Percentiles rank a stretch among this genome's conserved stretches.
These are phyloP conservation scores for Tricholaema leucomelas DNA, from an alignment of 2,113 vertebrate species.

Conservation along the genomic window DNA sequence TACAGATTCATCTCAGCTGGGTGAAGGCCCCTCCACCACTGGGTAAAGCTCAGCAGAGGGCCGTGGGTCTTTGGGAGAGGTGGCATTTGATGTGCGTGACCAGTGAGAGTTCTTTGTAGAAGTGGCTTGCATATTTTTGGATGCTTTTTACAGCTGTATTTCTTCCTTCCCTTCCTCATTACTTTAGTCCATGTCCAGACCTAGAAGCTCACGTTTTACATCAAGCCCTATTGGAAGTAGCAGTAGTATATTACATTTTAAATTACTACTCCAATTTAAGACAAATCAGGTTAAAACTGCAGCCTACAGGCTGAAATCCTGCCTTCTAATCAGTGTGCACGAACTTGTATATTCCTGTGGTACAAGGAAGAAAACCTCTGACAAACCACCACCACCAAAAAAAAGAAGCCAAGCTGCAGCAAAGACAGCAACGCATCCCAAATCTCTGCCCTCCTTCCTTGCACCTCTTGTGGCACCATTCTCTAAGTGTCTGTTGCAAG, in stretches of 20 bases:
- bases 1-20: not conserved
- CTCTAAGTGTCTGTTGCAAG: not conserved
- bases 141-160: not conserved
- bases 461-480: not conserved
- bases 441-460: not conserved
- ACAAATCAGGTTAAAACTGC: slow-evolving; percentile 55
- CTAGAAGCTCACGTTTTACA: slow-evolving; percentile 19
- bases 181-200: not conserved
- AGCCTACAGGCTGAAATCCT: slow-evolving; percentile 47
- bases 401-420: not conserved
- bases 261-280: slow-evolving; percentile 51
- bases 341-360: not conserved
- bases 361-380: not conserved
- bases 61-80: not conserved
- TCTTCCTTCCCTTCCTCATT: not conserved
- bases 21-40: not conserved
- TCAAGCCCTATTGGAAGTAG: slow-evolving; percentile 37
- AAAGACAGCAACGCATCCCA: not conserved
- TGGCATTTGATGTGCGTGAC: not conserved
- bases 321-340: not conserved
- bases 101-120: not conserved
- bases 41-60: not conserved
- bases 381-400: not conserved
- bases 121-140: not conserved
- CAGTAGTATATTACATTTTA: slow-evolving; percentile 40